These are phyloP conservation scores for Drosophila hamatofila DNA, from an alignment of 2,888 invertebrate genomes.

Conservation along the genomic window DNA sequence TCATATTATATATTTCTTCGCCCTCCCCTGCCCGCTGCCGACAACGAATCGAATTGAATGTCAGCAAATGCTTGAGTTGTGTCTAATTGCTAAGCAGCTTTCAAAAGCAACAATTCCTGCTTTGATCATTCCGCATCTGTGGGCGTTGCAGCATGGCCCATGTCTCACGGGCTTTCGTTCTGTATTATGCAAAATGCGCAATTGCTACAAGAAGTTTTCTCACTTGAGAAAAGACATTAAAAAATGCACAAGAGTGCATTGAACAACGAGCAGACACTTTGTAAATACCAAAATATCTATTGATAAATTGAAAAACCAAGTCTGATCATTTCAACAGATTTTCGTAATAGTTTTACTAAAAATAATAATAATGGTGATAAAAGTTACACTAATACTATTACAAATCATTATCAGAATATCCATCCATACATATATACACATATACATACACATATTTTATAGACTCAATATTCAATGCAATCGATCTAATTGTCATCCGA, in stretches of 20 bases:
- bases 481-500: no score
- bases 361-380: no score
- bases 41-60: conserved; percentile 43
- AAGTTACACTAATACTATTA: no score
- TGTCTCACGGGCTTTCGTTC: conserved; percentile 21
- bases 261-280: conserved; percentile 10
- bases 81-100: conserved; percentile 59
- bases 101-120: conserved; percentile 27
- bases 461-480: no score
- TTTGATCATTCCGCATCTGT: conserved; percentile 36
- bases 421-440: no score
- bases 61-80: conserved; percentile 39
- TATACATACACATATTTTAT: no score
- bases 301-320: no score
- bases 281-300: no score
- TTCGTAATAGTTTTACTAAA: no score
- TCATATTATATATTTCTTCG: conserved; percentile 33
- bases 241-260: neutral
- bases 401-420: no score
- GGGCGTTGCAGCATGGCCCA: conserved; percentile 24
- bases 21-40: conserved; percentile 9
- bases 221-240: conserved; percentile 29
- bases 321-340: no score
- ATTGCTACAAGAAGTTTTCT: conserved; percentile 59
- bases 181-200: conserved; percentile 54